Evolutionary conservation across 30 jellyfish, hydroid and myxozoan genomes (phyloP), one percentile per base, ranked within the genome.

Genomic region (Nemopilema nomurai): DNA sequence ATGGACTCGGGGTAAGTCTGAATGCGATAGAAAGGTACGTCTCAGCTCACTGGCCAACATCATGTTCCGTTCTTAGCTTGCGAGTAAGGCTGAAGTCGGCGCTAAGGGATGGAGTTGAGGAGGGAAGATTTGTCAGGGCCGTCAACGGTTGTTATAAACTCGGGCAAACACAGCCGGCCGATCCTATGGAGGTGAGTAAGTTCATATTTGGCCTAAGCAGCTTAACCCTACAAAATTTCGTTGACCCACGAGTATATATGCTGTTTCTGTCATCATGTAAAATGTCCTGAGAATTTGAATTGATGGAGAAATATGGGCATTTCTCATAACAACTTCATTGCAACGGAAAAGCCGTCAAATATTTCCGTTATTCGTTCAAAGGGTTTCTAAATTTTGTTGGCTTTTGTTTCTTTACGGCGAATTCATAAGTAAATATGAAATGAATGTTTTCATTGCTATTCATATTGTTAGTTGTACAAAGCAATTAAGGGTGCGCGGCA

Each of bases 61-160:
- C 96, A 0, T 87, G 90, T 72, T 89, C 96, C 1, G 30, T 74
- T 23, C 89, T 89, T 50, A 89, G 84, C 28, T 81, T 80, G 62
- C 72, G 90, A 32, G 90, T 89, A 20, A 76, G 96, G 33, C 89
- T 89, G 16, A 62, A 91, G 32, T 81, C 96, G 0, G 91, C 87
- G 20, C 66, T 89, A 8, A 66, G 96, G 63, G 96, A 89, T 74
- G 96, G 96, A 20, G 50, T 81, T 16, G 96, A 79, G 31, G 90
- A 81, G 30, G 90, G 92, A 51, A 80, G 86, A 71, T 80, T 89
- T 51, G 57, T 81, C 78, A 89, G 82, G 75, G 84, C 89, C 18
- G 77, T 51, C 9, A 68, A 74, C 32, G 90, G 90, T 0, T 71
- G 88, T 28, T 89, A 89, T 80, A 89, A 89, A 41, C 74, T 89